These are phyloP conservation scores for Chelonia mydas DNA, from an alignment of 2,797 vertebrate species.

Conservation along the genomic window DNA sequence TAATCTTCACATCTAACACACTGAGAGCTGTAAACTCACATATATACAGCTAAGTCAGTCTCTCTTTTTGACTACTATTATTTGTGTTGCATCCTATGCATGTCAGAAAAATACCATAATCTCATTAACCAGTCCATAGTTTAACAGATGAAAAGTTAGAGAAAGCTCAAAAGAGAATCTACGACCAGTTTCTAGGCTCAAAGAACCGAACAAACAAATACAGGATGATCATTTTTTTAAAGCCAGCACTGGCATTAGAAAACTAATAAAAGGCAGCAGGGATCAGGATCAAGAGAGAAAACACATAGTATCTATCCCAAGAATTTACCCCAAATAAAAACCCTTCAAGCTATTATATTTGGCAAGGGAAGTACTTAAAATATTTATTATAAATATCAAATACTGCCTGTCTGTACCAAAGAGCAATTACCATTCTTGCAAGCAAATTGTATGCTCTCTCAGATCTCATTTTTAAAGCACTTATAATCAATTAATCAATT, in stretches of 20 bases:
- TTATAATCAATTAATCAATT: fast-evolving
- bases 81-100: background rate
- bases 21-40: background rate
- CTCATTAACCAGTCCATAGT: background rate
- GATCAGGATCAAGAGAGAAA: background rate
- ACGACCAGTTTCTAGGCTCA: background rate
- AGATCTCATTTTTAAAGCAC: background rate
- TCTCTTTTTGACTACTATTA: background rate
- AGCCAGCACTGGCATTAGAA: background rate
- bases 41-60: too few relatives aligned
- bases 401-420: fast-evolving
- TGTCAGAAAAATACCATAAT: background rate
- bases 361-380: background rate
- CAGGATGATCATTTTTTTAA: background rate
- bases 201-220: background rate
- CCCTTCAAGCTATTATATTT: background rate
- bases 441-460: background rate
- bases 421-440: fast-evolving
- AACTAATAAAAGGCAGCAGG: background rate
- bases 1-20: background rate
- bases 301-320: background rate
- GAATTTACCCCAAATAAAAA: background rate
- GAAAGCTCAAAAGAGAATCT: background rate
- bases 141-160: background rate
- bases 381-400: fast-evolving